A percentile compares a stretch with the other conserved stretches of the same genome.
phyloP scores from a whole-genome alignment of 2,113 vertebrate genomes.

The Ptyas mucosa region DNA sequence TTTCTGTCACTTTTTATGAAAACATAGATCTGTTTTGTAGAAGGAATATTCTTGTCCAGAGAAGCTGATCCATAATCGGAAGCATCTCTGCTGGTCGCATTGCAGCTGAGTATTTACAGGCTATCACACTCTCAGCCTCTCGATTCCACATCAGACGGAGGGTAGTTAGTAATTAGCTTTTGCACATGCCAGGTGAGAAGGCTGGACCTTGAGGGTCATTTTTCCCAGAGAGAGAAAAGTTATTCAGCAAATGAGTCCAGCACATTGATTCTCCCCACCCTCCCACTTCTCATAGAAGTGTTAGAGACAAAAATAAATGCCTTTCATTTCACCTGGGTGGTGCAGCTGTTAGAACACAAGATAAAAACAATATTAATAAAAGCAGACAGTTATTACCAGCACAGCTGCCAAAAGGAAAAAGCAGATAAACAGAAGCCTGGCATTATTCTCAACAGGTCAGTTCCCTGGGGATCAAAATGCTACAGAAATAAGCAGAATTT shows the following conservation, averaged over 20 bases:
- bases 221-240: conserved; percentile 51
- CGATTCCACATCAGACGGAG: conserved; percentile 29
- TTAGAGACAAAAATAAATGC: conserved; percentile 52
- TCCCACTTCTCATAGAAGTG: conserved; percentile 26
- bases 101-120: conserved; percentile 12
- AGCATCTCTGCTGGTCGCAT: conserved; percentile 24
- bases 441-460: conserved; percentile 17
- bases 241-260: conserved; percentile 58
- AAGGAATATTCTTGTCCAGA: conserved; percentile 46
- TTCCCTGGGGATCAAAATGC: conserved; percentile 24
- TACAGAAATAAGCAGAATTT: conserved; percentile 17
- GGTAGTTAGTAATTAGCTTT: conserved; percentile 58
- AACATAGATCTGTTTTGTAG: conserved; percentile 50
- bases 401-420: conserved; percentile 39
- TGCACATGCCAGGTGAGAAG: conserved; percentile 47
- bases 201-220: conserved; percentile 35
- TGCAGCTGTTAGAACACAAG: conserved; percentile 37
- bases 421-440: conserved; percentile 31
- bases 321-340: conserved; percentile 63
- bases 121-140: rapidly evolving
- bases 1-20: conserved; percentile 46
- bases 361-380: conserved; percentile 63
- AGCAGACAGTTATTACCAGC: conserved; percentile 49
- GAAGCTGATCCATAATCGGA: conserved; percentile 41
- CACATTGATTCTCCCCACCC: conserved; percentile 43